Percentiles rank a stretch among this genome's conserved stretches.
Evolutionary conservation across 2,888 invertebrate species (phyloP).

Genomic region (Orthosia gothica): DNA sequence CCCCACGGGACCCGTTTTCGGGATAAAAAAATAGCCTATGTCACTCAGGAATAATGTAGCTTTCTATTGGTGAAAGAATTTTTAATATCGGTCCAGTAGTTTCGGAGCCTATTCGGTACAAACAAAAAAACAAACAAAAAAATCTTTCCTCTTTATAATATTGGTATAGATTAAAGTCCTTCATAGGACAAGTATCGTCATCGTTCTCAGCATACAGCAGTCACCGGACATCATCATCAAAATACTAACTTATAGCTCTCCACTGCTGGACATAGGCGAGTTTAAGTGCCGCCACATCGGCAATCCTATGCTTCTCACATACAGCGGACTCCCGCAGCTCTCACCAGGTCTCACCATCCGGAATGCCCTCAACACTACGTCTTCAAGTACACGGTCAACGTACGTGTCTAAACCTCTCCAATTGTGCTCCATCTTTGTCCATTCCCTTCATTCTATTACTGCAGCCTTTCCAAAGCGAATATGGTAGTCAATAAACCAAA

Average conservation of each 20-base stretch:
- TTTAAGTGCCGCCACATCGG: background rate
- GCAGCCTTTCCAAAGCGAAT: too few relatives aligned
- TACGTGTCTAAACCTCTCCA: too few relatives aligned
- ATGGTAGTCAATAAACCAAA: constrained; percentile 26
- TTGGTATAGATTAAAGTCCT: too few relatives aligned
- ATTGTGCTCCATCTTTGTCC: background rate
- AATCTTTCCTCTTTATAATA: too few relatives aligned
- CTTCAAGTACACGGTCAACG: background rate
- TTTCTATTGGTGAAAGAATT: too few relatives aligned
- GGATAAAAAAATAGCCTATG: too few relatives aligned
- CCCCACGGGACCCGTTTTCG: too few relatives aligned
- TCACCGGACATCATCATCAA: background rate
- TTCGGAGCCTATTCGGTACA: too few relatives aligned
- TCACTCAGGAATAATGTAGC: too few relatives aligned
- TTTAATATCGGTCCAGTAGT: too few relatives aligned
- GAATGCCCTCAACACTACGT: background rate
- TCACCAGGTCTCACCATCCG: background rate
- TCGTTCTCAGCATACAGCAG: background rate
- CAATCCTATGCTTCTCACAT: background rate
- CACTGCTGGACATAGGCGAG: background rate
- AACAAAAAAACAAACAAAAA: too few relatives aligned
- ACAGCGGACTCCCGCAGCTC: background rate
- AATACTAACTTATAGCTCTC: background rate
- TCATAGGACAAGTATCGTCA: background rate
- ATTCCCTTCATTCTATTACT: background rate